These are phyloP conservation scores for Neotragus pygmaeus DNA, from an alignment of 2,113 vertebrate genomes.

Conservation along the genomic window DNA sequence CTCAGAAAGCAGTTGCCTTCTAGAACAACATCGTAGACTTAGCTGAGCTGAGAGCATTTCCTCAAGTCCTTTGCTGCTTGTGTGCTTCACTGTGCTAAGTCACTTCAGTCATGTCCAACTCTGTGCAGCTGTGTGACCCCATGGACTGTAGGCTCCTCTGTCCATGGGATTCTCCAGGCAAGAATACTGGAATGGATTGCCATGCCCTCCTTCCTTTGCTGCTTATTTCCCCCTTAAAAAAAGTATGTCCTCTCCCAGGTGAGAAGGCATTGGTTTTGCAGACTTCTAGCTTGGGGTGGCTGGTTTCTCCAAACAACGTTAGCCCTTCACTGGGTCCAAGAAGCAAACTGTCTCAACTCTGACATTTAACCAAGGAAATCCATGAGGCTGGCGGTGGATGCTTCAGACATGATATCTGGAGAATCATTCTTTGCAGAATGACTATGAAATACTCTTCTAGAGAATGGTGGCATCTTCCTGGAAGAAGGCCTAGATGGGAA, in stretches of 20 bases:
- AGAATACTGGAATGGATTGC: neutral
- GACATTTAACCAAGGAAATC: neutral
- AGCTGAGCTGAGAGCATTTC: neutral
- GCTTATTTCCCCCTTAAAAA: neutral
- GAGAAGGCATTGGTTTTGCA: neutral
- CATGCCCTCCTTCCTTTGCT: neutral
- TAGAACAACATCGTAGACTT: neutral
- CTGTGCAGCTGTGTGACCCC: neutral
- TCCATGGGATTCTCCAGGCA: neutral
- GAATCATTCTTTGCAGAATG: neutral
- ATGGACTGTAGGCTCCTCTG: neutral
- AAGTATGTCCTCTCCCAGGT: neutral
- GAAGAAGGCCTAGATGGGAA: neutral
- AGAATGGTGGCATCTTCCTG: slow-evolving; percentile 4
- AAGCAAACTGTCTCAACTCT: neutral
- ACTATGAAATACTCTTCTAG: neutral
- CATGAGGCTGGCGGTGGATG: rapidly evolving
- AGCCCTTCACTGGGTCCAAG: neutral
- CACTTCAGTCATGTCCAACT: neutral
- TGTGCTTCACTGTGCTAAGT: neutral
- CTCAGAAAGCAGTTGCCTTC: neutral
- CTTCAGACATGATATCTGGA: neutral
- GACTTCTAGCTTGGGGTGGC: too few species aligned
- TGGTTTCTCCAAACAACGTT: neutral
- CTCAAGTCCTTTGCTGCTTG: neutral